Base-by-base conservation (phyloP, 2,888 invertebrate species). In the Tuta absoluta region DNA sequence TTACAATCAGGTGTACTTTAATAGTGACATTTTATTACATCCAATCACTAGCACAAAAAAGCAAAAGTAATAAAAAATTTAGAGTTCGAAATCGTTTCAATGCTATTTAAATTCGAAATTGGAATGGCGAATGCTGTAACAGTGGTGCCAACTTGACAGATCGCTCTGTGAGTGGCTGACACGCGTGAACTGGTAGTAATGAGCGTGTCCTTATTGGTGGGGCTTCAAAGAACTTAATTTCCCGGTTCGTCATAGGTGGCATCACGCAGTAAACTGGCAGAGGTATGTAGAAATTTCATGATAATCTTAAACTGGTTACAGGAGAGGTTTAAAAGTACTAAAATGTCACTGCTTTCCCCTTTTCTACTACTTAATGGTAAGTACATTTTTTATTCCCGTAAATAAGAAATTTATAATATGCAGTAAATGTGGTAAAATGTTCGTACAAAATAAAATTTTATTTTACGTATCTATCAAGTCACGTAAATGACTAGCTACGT, bases 171-270 rank as follows among this genome's bases (percentile, higher is more conserved):
- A 69, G 66, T 70, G 71, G 33, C 33, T 33, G 70, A 69, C 69
- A 69, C 79, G 85, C 78, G 70, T 72, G 76, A 75, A 69, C 75
- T 71, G 70, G 68, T 68, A 66, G 75, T 81, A 86, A 89, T 86
- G 80, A 81, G 82, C 86, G 82, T 85, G 77, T 71, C 76, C 72
- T 64, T n/a, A 17, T 7, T n/a, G n/a, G 45, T n/a, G 67, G 56
- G n/a, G 28, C 63, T 63, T 69, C 68, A 63, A 56, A 56, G 56
- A 56, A n/a, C 8, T 7, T 53, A 21, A 49, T 49, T 23, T 24
- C n/a, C 56, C 17, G 33, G 17, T 8, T 51, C 12, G 51, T 33
- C 28, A 56, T 33, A 56, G 24, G 23, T 53, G 19, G 19, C 10
- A 51, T 51, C 21, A 45, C 7, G 4, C 45, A 45, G 4, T 17